Percentiles rank a stretch among this genome's conserved stretches.
Evolutionary conservation across 2,888 invertebrate genomes (phyloP).

Genomic region (Erebia ligea): DNA sequence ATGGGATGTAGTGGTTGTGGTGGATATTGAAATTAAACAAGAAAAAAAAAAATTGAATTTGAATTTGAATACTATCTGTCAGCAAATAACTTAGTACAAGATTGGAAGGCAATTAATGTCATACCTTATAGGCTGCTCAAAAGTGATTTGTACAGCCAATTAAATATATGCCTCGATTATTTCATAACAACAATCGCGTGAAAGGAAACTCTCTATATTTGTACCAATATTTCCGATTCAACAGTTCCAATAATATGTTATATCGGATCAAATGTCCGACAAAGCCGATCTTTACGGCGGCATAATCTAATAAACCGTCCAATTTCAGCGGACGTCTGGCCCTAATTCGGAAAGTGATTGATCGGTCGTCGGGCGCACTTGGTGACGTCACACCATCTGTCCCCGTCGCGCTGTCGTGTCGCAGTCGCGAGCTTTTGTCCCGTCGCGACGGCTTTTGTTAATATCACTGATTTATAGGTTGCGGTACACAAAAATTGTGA

Average conservation of each 20-base stretch:
- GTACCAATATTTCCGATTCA: constrained; percentile 13
- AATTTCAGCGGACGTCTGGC: constrained; percentile 36
- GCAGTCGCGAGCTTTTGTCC: constrained; percentile 42
- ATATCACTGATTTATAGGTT: constrained; percentile 49
- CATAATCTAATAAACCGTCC: constrained; percentile 37
- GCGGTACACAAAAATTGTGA: constrained; percentile 11
- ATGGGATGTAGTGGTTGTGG: too few relatives aligned
- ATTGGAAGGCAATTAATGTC: too few relatives aligned
- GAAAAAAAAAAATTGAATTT: too few relatives aligned
- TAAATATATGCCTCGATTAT: too few relatives aligned
- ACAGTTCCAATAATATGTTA: not conserved
- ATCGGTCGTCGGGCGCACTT: constrained; percentile 31
- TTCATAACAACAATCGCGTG: not conserved
- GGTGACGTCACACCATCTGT: constrained; percentile 48
- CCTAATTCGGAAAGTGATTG: constrained; percentile 43
- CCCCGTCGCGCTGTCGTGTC: constrained; percentile 44
- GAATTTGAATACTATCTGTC: too few relatives aligned
- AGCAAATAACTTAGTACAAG: too few relatives aligned
- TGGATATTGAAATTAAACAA: too few relatives aligned
- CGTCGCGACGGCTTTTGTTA: constrained; percentile 44
- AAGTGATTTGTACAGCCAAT: too few relatives aligned
- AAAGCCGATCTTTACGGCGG: constrained; percentile 16
- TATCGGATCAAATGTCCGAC: constrained; percentile 15
- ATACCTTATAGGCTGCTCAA: too few relatives aligned
- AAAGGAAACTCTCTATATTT: not conserved